Conservation (phyloP, 2,113 vertebrate genomes). For the Platysternon megacephalum region DNA sequence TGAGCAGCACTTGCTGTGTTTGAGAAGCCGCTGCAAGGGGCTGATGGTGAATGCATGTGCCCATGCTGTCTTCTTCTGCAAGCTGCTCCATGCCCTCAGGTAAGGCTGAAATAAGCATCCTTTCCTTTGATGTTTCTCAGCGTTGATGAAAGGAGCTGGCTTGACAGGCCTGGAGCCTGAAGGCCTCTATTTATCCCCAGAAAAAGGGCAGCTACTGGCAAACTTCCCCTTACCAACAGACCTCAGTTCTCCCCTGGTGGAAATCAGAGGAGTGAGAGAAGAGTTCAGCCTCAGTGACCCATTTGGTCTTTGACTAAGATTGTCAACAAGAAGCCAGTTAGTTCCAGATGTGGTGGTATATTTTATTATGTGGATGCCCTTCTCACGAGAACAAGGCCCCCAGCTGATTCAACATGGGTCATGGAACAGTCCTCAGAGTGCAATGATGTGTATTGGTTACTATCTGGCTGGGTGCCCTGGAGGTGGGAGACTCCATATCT, state of each 20-base stretch:
- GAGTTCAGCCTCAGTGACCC: neutral
- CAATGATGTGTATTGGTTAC: neutral
- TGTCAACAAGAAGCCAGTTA: neutral
- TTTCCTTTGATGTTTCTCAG: neutral
- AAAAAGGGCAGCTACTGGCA: neutral
- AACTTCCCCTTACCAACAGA: neutral
- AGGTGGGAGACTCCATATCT: neutral
- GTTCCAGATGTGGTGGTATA: neutral
- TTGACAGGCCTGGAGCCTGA: neutral
- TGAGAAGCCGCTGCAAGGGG: constrained; percentile 64
- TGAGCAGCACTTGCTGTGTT: constrained; percentile 48
- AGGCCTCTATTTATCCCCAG: neutral
- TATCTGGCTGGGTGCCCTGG: neutral
- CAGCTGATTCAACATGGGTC: accelerated
- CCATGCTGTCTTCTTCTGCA: constrained; percentile 80
- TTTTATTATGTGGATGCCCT: neutral
- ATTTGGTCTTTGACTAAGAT: neutral
- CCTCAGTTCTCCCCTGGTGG: neutral
- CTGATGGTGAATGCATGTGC: constrained; percentile 73
- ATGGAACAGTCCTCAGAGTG: neutral
- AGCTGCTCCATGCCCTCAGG: constrained; percentile 71
- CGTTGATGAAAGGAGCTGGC: neutral
- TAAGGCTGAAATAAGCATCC: constrained; percentile 11
- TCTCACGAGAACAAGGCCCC: neutral
- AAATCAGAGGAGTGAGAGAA: too few relatives aligned